Base-by-base conservation (phyloP, 2,113 vertebrate genomes). In the Mastomys natalensis region DNA sequence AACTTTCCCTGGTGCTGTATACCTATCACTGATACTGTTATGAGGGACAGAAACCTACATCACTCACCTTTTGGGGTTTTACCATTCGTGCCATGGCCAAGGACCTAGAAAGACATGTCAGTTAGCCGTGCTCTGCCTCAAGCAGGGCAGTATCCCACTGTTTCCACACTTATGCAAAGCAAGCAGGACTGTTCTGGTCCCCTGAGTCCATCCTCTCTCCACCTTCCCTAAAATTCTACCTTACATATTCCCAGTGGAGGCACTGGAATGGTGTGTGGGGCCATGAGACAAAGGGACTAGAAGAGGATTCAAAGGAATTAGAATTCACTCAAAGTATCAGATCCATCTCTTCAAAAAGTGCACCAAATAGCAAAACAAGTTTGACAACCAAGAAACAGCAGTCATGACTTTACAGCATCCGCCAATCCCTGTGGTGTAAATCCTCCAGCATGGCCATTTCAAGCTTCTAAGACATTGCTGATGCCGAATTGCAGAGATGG, bases 21-120 rank as follows among this genome's bases (percentile, higher is more conserved):
- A 29, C 24, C 17, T 4, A 29, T 29, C 17, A 9, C 72, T 58
- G 60, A 90, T 24, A 11, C 5, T 11, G 43, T 64, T 93, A n/a
- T 24, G 34, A 3, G 7, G 4, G 53, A 78, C 24, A 72, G 82
- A 77, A 48, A 40, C 45, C 31, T 16, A 92, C 22, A 53, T 48
- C 60, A 92, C 96, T 97, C 90, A 96, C 96, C 95, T 97, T 95
- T 64, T 66, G 15, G 6, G 90, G 96, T 60, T 68, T 85, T 53
- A 68, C 45, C 40, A 40, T 64, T 43, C 66, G 26, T 55, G 92
- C 86, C 96, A 95, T 96, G 17, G 51, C 48, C 37, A 53, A 62
- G 1, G 9, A 93, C 92, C 95, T 97, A 89, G 86, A 86, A 29
- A 78, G 88, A 97, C 37, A 96, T n/a, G 40, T 6, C 43, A 37